phyloP scores from a whole-genome alignment of 2,797 vertebrate genomes.

The Balearica regulorum region DNA sequence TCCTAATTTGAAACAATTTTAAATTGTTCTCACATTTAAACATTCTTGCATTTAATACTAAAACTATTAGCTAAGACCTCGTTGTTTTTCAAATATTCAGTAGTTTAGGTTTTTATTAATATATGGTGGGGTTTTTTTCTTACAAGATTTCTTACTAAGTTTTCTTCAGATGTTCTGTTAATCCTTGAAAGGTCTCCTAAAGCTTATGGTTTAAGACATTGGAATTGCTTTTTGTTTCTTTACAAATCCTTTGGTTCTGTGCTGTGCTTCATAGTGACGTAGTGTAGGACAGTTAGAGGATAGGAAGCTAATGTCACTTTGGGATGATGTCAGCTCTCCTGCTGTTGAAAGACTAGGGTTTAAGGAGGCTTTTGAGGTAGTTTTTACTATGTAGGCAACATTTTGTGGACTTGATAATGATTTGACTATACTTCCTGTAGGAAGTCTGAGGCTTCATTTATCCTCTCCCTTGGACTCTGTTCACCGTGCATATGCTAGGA shows the following conservation, averaged over 20 bases:
- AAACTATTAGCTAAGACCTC: background rate
- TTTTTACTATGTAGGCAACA: background rate
- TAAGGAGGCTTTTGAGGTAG: background rate
- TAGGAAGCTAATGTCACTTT: background rate
- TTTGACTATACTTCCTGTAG: background rate
- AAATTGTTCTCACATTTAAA: background rate
- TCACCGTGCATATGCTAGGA: background rate
- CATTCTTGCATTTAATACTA: background rate
- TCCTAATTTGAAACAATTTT: background rate
- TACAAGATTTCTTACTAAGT: background rate
- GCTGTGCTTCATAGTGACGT: background rate
- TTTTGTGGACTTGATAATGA: background rate
- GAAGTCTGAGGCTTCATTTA: background rate
- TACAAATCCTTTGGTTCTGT: background rate
- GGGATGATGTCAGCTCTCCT: background rate
- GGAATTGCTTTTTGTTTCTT: background rate
- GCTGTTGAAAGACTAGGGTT: background rate
- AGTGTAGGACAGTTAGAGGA: background rate
- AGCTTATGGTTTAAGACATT: background rate
- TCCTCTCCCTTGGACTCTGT: background rate
- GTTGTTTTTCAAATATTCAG: background rate
- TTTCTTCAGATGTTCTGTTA: background rate
- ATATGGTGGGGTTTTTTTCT: fast-evolving
- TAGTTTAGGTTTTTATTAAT: background rate
- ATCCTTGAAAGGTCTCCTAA: background rate